Conservation (phyloP, 2,113 vertebrate genomes). For the Sporophila hypoxantha region DNA sequence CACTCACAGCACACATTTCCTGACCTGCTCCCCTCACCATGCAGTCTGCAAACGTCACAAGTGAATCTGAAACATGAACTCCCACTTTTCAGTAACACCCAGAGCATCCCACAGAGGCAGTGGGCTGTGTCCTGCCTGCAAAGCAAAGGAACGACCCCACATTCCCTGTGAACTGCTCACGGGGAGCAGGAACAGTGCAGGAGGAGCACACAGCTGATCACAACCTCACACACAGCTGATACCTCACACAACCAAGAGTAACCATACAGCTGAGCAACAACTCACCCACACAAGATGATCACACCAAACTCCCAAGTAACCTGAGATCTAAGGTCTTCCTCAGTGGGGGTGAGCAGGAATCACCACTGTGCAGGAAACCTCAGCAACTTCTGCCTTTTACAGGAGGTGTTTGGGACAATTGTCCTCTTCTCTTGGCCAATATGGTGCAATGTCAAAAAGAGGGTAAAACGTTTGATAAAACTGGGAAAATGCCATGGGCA, state of each 20-base stretch:
- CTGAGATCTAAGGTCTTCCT: fast-evolving
- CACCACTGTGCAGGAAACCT: background rate
- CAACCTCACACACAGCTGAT: background rate
- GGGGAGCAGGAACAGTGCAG: background rate
- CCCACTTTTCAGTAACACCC: background rate
- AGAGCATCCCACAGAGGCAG: background rate
- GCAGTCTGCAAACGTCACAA: background rate
- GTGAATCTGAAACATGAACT: background rate
- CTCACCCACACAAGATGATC: background rate
- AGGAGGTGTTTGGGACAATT: background rate
- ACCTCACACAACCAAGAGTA: no score
- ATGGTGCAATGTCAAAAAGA: background rate
- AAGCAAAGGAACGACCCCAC: background rate
- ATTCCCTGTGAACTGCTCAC: background rate
- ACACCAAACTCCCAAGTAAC: background rate
- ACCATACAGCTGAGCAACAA: no score
- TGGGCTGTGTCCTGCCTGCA: background rate
- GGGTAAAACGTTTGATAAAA: background rate
- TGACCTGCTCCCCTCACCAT: background rate
- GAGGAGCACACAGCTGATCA: background rate
- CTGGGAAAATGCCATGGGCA: no score
- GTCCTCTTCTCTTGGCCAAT: background rate
- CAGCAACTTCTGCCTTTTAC: background rate
- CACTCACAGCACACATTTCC: background rate
- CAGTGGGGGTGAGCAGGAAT: background rate